Percentiles rank a stretch among this genome's conserved stretches.
Evolutionary conservation across 2,888 invertebrate species (phyloP).

Genomic region (Agrenia bidenticulata): DNA sequence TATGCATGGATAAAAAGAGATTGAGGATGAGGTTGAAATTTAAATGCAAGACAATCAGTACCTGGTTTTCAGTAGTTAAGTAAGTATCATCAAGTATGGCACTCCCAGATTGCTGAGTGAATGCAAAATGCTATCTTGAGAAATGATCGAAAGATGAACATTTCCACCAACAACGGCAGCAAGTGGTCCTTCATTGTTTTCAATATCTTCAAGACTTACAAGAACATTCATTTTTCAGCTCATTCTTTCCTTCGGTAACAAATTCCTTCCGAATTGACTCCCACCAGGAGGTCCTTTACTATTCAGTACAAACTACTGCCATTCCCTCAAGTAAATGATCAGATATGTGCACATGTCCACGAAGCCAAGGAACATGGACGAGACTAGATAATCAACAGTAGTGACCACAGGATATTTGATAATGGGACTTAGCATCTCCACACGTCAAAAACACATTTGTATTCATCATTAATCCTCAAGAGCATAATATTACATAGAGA

Average conservation of each 20-base stretch:
- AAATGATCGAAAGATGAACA: not conserved
- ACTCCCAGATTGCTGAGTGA: constrained; percentile 29
- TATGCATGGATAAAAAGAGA: not conserved
- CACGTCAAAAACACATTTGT: constrained; percentile 16
- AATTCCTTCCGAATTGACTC: constrained; percentile 48
- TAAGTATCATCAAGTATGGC: constrained; percentile 21
- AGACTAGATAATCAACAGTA: not conserved
- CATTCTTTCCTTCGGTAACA: constrained; percentile 30
- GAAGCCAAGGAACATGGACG: constrained; percentile 6
- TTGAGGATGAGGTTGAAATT: not conserved
- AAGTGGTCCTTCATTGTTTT: constrained; percentile 9
- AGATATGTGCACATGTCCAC: not conserved
- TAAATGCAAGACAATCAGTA: constrained; percentile 10
- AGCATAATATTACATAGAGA: constrained; percentile 5
- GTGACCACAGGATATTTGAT: constrained; percentile 16
- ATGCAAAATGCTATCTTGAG: constrained; percentile 8
- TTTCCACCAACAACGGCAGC: too few species aligned
- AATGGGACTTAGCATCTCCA: constrained; percentile 6
- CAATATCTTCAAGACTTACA: not conserved
- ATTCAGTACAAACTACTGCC: constrained; percentile 43
- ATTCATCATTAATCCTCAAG: constrained; percentile 12
- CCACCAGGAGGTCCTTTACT: constrained; percentile 35
- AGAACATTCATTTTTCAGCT: constrained; percentile 33
- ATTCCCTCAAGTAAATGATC: constrained; percentile 17
- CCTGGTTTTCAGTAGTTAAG: constrained; percentile 7